phyloP scores from a whole-genome alignment of 2,888 invertebrate genomes.

The Brenthis ino region DNA sequence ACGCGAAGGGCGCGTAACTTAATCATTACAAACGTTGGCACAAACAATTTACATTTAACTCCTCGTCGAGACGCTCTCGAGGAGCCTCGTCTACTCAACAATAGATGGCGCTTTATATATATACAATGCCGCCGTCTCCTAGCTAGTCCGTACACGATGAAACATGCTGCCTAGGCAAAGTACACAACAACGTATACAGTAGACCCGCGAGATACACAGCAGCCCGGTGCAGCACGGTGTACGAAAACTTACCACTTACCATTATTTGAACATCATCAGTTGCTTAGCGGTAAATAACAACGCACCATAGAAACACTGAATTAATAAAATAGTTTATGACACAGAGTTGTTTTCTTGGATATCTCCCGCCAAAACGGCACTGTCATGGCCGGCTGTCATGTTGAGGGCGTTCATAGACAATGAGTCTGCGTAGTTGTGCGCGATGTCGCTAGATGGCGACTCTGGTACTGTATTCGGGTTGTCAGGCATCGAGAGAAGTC shows the following conservation, averaged over 20 bases:
- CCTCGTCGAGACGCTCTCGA: slow-evolving; percentile 47
- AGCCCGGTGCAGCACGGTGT: slow-evolving; percentile 51
- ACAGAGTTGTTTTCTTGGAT: slow-evolving; percentile 70
- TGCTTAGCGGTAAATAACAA: slow-evolving; percentile 54
- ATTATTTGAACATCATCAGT: slow-evolving; percentile 82
- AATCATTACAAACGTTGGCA: slow-evolving; percentile 80
- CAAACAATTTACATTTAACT: slow-evolving; percentile 75
- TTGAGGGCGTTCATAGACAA: slow-evolving; percentile 77
- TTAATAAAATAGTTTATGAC: slow-evolving; percentile 48
- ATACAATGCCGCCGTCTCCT: slow-evolving; percentile 56
- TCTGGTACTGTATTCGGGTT: slow-evolving; percentile 78
- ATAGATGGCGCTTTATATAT: slow-evolving; percentile 77
- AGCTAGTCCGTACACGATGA: slow-evolving; percentile 63
- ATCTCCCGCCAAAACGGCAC: slow-evolving; percentile 69
- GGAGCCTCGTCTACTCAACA: slow-evolving; percentile 63
- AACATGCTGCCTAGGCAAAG: slow-evolving; percentile 48
- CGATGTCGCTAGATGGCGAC: slow-evolving; percentile 74
- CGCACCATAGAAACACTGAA: slow-evolving; percentile 59
- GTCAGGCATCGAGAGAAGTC: slow-evolving; percentile 85
- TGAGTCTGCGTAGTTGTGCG: slow-evolving; percentile 77
- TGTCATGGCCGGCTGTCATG: slow-evolving; percentile 80
- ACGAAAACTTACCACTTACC: slow-evolving; percentile 64
- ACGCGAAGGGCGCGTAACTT: slow-evolving; percentile 72
- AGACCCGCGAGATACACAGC: slow-evolving; percentile 46
- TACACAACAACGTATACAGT: slow-evolving; percentile 31